These are phyloP conservation scores for Sphaerodactylus townsendi DNA, from an alignment of 2,113 vertebrate genomes.

Conservation along the genomic window DNA sequence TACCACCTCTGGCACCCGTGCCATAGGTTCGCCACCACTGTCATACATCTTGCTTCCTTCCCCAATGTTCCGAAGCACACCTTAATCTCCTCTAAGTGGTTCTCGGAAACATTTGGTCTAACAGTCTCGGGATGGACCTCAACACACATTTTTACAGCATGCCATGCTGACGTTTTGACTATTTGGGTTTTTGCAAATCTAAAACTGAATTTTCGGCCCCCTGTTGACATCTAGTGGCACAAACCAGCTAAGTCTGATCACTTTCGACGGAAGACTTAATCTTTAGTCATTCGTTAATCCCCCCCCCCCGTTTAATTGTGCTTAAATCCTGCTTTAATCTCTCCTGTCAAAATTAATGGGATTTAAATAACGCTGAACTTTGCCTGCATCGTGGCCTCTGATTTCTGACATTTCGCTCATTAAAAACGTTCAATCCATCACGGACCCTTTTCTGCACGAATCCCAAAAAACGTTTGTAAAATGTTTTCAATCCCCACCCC, in stretches of 20 bases:
- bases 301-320: neutral
- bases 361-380: neutral
- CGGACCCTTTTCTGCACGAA: too few species aligned
- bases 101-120: neutral
- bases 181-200: neutral
- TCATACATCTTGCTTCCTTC: neutral
- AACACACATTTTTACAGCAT: neutral
- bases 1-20: too few species aligned
- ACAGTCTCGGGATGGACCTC: neutral
- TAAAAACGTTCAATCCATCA: neutral
- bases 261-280: neutral
- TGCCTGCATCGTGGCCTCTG: neutral
- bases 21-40: too few species aligned
- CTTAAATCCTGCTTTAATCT: neutral
- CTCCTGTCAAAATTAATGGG: neutral
- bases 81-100: neutral
- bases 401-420: neutral
- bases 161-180: neutral
- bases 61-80: neutral
- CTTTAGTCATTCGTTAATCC: neutral
- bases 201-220: neutral
- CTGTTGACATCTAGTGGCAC: neutral
- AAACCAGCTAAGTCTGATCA: neutral
- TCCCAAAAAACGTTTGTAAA: too few species aligned
- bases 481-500: too few species aligned